Percentiles rank a stretch among this genome's conserved stretches.
Evolutionary conservation across 2,797 vertebrate genomes (phyloP).

Genomic region (Chromis chromis): DNA sequence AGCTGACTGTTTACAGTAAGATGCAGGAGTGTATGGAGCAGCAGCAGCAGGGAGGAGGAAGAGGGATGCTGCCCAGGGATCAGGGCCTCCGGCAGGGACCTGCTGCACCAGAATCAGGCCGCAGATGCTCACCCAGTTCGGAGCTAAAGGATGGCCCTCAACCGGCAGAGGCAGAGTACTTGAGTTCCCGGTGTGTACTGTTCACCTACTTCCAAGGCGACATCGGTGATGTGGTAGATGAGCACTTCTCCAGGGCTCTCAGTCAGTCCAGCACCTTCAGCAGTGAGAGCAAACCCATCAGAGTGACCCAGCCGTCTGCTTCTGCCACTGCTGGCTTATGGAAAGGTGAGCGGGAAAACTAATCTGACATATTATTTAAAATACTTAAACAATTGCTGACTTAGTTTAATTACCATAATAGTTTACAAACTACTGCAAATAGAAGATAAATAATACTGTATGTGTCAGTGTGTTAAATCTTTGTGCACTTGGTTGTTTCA

Average conservation of each 20-base stretch:
- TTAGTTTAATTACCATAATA: not conserved
- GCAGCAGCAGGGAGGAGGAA: conserved; percentile 84
- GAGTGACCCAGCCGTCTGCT: conserved; percentile 61
- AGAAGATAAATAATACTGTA: not conserved
- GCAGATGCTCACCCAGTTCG: conserved; percentile 39
- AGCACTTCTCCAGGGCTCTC: conserved; percentile 97
- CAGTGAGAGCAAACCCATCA: conserved; percentile 74
- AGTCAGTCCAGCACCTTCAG: conserved; percentile 90
- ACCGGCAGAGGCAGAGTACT: conserved; percentile 95
- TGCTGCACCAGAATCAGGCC: conserved; percentile 34
- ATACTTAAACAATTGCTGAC: not conserved
- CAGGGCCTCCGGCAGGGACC: conserved; percentile 75
- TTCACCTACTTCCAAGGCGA: conserved; percentile 98
- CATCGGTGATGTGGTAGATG: conserved; percentile 96
- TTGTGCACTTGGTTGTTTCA: conserved; percentile 69
- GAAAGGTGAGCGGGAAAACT: conserved; percentile 88
- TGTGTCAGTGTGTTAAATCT: not conserved
- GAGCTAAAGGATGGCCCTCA: conserved; percentile 87
- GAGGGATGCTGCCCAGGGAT: conserved; percentile 87
- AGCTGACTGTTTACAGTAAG: conserved; percentile 92
- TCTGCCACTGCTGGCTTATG: conserved; percentile 80
- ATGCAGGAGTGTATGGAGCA: conserved; percentile 95
- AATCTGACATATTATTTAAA: not conserved
- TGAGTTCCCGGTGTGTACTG: conserved; percentile 97
- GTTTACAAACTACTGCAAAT: not conserved